Percentiles rank a stretch among this genome's conserved stretches.
phyloP scores from a whole-genome alignment of 2,113 vertebrate genomes.

The Microcebus murinus region DNA sequence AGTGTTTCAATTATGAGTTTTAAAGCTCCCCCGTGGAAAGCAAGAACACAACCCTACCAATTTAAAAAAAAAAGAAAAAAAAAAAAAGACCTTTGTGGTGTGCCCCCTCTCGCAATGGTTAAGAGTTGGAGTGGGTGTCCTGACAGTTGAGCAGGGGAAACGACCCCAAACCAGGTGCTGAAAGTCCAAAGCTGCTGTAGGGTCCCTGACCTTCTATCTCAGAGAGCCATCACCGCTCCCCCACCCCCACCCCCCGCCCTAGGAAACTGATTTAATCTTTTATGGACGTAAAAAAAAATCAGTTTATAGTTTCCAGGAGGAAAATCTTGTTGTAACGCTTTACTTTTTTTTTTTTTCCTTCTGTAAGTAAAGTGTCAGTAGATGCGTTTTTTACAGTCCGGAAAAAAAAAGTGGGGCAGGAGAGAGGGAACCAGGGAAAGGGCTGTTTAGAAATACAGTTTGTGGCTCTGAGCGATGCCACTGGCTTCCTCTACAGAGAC shows the following conservation, averaged over 20 bases:
- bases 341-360: neutral
- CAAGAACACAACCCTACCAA: constrained; percentile 17
- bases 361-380: neutral
- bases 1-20: constrained; percentile 66
- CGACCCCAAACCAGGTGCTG: neutral
- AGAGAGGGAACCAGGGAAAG: constrained; percentile 62
- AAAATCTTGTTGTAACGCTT: constrained; percentile 37
- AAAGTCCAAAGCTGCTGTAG: neutral
- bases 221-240: neutral
- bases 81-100: neutral
- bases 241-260: too few species aligned
- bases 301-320: constrained; percentile 62
- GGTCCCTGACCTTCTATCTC: neutral
- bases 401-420: constrained; percentile 36
- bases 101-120: neutral
- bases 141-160: neutral
- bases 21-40: constrained; percentile 58
- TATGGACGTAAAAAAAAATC: constrained; percentile 26
- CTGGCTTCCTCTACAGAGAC: constrained; percentile 74
- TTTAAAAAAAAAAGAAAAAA: neutral
- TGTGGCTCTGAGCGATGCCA: constrained; percentile 64
- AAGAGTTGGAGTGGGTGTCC: neutral
- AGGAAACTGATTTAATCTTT: constrained; percentile 49
- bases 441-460: constrained; percentile 78
- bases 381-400: neutral